A percentile compares a stretch with the other conserved stretches of the same genome.
Conservation (phyloP, 2,113 vertebrate genomes). For the Prinia subflava region DNA sequence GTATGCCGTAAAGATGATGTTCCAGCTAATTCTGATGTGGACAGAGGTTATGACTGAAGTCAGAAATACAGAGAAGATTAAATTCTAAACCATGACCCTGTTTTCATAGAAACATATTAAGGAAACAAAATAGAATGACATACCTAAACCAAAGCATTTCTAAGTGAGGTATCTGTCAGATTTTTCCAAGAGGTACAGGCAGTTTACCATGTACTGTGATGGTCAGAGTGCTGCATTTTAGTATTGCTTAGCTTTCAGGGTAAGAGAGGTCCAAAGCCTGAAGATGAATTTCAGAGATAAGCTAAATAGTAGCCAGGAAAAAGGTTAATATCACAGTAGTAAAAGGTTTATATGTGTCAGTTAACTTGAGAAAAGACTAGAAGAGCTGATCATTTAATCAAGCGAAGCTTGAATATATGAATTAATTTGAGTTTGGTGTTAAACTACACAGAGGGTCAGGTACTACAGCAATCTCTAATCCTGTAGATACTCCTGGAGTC, state of each 20-base stretch:
- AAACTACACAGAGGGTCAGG: not conserved
- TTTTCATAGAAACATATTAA: not conserved
- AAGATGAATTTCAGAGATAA: not conserved
- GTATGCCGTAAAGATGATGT: not conserved
- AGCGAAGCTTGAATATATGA: not conserved
- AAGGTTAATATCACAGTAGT: not conserved
- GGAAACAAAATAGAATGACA: slow-evolving; percentile 13
- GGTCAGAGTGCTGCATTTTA: not conserved
- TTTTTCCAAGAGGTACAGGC: slow-evolving; percentile 3
- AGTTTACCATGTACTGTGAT: not conserved
- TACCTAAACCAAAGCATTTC: slow-evolving; percentile 16
- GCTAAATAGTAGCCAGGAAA: not conserved
- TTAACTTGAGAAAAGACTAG: not conserved
- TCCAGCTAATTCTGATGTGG: not conserved
- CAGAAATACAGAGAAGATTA: slow-evolving; percentile 26
- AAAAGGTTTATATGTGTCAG: not conserved
- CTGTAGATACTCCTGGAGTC: not conserved
- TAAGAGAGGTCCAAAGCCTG: not conserved
- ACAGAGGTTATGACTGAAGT: slow-evolving; percentile 36
- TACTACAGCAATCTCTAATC: not conserved
- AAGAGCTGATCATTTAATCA: not conserved
- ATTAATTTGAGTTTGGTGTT: not conserved
- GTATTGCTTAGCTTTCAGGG: not conserved
- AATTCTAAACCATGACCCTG: slow-evolving; percentile 6
- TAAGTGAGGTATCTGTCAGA: not conserved